phyloP scores from a whole-genome alignment of 1,140 invertebrate genomes.

The Drosophila saltans region DNA sequence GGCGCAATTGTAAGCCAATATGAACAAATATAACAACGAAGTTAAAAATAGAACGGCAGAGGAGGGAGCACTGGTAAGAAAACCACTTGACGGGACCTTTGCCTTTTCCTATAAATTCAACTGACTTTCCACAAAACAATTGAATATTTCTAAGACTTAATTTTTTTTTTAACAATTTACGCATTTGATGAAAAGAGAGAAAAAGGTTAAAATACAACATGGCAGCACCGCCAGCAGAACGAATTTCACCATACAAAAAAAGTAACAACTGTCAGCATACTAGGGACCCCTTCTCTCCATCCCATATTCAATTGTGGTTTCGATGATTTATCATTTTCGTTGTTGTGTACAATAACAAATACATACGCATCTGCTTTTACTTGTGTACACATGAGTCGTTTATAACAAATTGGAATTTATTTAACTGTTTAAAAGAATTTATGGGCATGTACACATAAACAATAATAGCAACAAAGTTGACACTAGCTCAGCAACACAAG shows the following conservation, averaged over 20 bases:
- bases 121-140: constrained; percentile 32
- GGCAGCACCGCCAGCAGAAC: constrained; percentile 61
- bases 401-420: constrained; percentile 13
- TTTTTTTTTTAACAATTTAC: constrained; percentile 70
- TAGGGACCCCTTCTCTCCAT: constrained; percentile 23
- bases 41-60: constrained; percentile 52
- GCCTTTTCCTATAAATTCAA: constrained; percentile 60
- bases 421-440: constrained; percentile 19
- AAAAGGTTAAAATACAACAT: constrained; percentile 64
- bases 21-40: constrained; percentile 42
- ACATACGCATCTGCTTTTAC: constrained; percentile 16
- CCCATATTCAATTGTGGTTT: constrained; percentile 3
- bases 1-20: constrained; percentile 47
- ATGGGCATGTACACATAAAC: constrained; percentile 27
- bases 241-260: constrained; percentile 69
- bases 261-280: constrained; percentile 50
- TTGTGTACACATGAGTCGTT: constrained; percentile 1
- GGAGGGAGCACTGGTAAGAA: background rate
- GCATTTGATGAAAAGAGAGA: constrained; percentile 65
- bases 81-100: background rate
- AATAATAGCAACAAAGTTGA: constrained; percentile 51
- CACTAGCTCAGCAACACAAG: constrained; percentile 19
- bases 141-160: constrained; percentile 14
- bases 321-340: constrained; percentile 38
- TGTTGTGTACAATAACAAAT: constrained; percentile 47